Evolutionary conservation across 2,113 vertebrate species (phyloP).

Genomic region (Lagopus leucura): DNA sequence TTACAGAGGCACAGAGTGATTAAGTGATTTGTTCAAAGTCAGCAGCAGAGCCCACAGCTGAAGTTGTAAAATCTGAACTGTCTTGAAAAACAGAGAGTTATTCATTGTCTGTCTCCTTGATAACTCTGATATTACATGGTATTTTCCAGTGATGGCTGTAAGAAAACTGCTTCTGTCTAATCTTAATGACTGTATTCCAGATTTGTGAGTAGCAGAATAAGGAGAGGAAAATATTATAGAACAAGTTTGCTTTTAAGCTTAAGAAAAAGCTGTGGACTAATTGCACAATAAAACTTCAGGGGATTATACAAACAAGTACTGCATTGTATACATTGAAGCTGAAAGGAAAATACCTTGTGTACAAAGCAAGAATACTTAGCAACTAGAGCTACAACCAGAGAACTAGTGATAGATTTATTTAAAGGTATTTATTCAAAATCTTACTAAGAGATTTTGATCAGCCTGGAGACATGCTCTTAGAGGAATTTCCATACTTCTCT

Average conservation of each 20-base stretch:
- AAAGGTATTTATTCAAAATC: background rate
- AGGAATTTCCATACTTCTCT: background rate
- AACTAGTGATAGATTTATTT: background rate
- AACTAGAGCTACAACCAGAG: background rate
- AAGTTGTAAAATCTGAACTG: slow-evolving; percentile 6
- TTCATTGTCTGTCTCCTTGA: background rate
- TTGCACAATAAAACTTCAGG: background rate
- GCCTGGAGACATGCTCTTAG: background rate
- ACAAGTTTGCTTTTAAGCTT: background rate
- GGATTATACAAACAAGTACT: background rate
- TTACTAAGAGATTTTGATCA: background rate
- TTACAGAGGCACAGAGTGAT: background rate
- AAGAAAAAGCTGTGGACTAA: background rate
- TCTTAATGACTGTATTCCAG: background rate
- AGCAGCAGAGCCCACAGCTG: background rate
- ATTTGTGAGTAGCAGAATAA: background rate
- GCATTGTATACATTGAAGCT: background rate
- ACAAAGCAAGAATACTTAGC: background rate
- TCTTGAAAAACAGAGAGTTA: background rate
- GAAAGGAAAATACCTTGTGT: background rate
- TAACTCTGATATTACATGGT: background rate
- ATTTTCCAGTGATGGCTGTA: background rate
- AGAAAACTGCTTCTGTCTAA: background rate
- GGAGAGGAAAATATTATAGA: background rate
- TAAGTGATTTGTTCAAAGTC: background rate